Evolutionary conservation across 2,113 vertebrate genomes (phyloP).

Genomic region (Corythornis cristatus): DNA sequence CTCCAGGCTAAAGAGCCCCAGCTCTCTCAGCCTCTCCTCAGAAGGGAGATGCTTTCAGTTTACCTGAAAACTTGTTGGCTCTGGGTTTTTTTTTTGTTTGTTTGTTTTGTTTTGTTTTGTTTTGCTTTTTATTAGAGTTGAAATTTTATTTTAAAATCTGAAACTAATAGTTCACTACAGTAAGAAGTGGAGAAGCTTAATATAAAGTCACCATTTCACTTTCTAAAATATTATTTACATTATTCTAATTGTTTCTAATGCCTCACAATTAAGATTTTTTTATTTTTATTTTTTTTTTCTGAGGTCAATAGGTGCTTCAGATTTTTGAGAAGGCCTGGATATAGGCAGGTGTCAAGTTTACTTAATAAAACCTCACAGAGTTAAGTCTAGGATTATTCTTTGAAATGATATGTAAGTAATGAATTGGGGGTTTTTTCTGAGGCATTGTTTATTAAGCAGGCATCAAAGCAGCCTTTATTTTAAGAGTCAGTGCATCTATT

Average conservation of each 20-base stretch:
- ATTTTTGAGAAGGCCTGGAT: neutral
- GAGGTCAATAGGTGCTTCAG: neutral
- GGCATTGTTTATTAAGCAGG: neutral
- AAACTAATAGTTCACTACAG: neutral
- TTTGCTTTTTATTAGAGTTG: neutral
- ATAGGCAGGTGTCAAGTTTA: neutral
- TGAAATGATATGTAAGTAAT: neutral
- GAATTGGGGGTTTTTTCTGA: neutral
- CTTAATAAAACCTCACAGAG: neutral
- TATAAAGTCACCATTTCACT: neutral
- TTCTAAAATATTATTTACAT: neutral
- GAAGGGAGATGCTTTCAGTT: no score
- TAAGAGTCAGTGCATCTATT: neutral
- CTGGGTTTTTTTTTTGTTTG: no score
- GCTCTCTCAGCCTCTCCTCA: no score
- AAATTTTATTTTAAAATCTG: neutral
- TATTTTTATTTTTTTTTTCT: neutral
- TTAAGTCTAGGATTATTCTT: neutral
- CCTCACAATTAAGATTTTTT: neutral
- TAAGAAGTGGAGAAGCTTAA: neutral
- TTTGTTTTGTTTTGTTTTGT: no score
- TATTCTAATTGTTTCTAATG: neutral
- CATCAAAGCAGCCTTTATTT: neutral
- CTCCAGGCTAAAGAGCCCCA: no score
- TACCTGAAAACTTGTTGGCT: no score